phyloP scores from a whole-genome alignment of 2,888 invertebrate species.

The Drosophila eohydei region DNA sequence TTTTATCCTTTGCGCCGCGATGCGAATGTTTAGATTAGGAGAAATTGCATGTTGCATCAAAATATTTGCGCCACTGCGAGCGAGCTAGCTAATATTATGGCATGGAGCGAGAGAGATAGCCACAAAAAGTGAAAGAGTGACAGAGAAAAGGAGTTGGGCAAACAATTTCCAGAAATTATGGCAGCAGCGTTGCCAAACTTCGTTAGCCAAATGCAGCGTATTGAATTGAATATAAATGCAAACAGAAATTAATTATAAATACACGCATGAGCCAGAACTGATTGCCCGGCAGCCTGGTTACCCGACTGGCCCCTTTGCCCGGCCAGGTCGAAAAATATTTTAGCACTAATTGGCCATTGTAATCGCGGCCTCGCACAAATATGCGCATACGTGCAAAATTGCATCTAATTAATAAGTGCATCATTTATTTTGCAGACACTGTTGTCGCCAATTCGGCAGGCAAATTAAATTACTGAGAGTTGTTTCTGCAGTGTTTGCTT shows the following conservation, averaged over 20 bases:
- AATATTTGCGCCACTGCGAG: slow-evolving; percentile 63
- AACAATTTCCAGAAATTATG: slow-evolving; percentile 32
- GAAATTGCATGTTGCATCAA: slow-evolving; percentile 79
- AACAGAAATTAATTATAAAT: slow-evolving; percentile 71
- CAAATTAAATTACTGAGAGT: slow-evolving; percentile 45
- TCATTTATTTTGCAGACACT: slow-evolving; percentile 38
- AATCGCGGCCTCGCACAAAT: slow-evolving; percentile 23
- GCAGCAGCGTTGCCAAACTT: slow-evolving; percentile 43
- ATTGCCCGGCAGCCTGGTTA: slow-evolving; percentile 15
- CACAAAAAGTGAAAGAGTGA: background rate
- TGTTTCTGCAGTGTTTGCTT: slow-evolving; percentile 28
- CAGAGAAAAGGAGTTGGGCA: background rate
- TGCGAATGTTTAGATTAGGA: slow-evolving; percentile 74
- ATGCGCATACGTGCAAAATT: slow-evolving; percentile 21
- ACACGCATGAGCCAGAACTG: slow-evolving; percentile 33
- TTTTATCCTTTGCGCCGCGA: slow-evolving; percentile 58
- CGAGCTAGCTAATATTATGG: slow-evolving; percentile 42
- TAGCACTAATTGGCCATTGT: slow-evolving; percentile 49
- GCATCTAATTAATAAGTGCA: slow-evolving; percentile 44
- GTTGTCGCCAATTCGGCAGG: slow-evolving; percentile 19
- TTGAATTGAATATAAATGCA: slow-evolving; percentile 43
- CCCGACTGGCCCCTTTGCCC: background rate
- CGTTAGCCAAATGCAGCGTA: slow-evolving; percentile 56
- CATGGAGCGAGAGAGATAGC: background rate
- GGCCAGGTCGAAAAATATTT: slow-evolving; percentile 33